These are phyloP conservation scores for Dryococelus australis DNA, from an alignment of 2,888 invertebrate genomes.

Conservation along the genomic window DNA sequence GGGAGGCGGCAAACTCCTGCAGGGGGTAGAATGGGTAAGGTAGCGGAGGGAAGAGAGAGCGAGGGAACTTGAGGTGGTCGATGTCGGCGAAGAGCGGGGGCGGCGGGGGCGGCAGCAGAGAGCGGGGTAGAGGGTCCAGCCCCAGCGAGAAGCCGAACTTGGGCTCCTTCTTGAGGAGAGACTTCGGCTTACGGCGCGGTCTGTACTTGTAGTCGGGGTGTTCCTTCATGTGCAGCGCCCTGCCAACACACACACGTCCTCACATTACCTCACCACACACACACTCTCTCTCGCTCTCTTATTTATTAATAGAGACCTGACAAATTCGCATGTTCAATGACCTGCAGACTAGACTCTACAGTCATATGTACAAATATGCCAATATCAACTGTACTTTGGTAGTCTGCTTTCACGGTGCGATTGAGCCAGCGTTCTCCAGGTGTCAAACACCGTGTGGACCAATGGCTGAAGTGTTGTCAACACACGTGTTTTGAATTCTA, in stretches of 20 bases:
- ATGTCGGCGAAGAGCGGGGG: slow-evolving; percentile 59
- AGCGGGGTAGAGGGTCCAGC: slow-evolving; percentile 58
- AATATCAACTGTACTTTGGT: no score
- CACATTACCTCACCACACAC: no score
- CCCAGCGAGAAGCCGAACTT: slow-evolving; percentile 71
- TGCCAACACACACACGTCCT: slow-evolving; percentile 57
- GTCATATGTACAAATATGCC: no score
- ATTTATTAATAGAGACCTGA: no score
- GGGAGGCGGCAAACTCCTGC: slow-evolving; percentile 46
- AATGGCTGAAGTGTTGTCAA: no score
- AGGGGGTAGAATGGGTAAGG: slow-evolving; percentile 77
- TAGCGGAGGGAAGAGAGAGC: slow-evolving; percentile 74
- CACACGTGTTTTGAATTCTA: no score
- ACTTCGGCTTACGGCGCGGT: slow-evolving; percentile 86
- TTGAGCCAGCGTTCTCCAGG: no score
- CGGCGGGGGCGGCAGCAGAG: slow-evolving; percentile 59
- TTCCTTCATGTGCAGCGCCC: slow-evolving; percentile 92
- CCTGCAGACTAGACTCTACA: no score
- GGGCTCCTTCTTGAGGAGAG: slow-evolving; percentile 80
- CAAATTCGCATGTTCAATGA: no score
- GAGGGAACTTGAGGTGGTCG: slow-evolving; percentile 68
- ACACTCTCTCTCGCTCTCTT: no score
- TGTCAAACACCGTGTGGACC: no score
- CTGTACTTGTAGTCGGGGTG: slow-evolving; percentile 93
- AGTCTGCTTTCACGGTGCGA: no score